These are phyloP conservation scores for Eupithecia centaureata DNA, from an alignment of 2,888 invertebrate species.

Conservation along the genomic window DNA sequence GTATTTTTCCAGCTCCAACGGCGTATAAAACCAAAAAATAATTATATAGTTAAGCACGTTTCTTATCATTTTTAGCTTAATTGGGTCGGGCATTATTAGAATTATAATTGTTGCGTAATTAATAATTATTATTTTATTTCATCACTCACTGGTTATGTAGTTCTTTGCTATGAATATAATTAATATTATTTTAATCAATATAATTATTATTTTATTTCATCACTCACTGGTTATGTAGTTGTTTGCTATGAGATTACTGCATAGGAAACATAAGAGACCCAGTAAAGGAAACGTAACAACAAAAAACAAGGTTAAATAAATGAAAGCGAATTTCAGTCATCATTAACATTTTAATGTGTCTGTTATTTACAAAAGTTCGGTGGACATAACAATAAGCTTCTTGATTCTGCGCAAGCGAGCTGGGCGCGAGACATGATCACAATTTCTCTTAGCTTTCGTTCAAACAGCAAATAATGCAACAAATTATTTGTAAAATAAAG, in stretches of 20 bases:
- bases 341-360: constrained; percentile 77
- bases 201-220: not conserved
- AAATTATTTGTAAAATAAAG: constrained; percentile 43
- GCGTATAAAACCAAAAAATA: not conserved
- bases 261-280: too few species aligned
- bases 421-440: constrained; percentile 47
- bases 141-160: not conserved
- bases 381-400: constrained; percentile 73
- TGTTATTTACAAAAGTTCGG: constrained; percentile 80
- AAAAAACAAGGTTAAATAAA: constrained; percentile 38
- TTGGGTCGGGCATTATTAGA: not conserved
- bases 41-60: not conserved
- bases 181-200: too few species aligned
- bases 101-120: not conserved
- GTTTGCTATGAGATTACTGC: too few species aligned
- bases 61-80: not conserved
- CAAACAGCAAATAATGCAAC: constrained; percentile 37
- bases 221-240: not conserved
- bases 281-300: not conserved
- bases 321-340: constrained; percentile 67
- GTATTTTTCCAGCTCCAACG: not conserved
- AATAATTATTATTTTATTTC: not conserved
- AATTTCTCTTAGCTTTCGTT: constrained; percentile 27
- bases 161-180: not conserved
- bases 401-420: constrained; percentile 52